These are phyloP conservation scores for Psylliodes chrysocephalus DNA, from an alignment of 2,888 invertebrate genomes.

Conservation along the genomic window DNA sequence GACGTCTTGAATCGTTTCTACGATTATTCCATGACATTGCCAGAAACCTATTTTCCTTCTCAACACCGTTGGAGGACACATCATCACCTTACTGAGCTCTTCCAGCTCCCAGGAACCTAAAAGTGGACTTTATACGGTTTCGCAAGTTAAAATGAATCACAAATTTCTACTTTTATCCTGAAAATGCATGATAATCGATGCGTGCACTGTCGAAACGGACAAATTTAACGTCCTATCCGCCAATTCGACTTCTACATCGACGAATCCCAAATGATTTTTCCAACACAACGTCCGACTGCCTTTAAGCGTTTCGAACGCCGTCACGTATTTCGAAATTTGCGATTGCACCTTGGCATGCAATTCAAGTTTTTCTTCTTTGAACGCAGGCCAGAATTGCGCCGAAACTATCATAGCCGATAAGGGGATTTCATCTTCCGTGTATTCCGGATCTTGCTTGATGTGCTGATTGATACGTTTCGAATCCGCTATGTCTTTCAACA, in stretches of 20 bases:
- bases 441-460: conserved; percentile 78
- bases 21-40: conserved; percentile 91
- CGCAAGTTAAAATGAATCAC: not conserved
- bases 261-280: conserved; percentile 93
- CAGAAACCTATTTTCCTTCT: conserved; percentile 91
- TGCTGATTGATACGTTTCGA: conserved; percentile 92
- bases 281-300: conserved; percentile 93
- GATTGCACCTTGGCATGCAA: conserved; percentile 83
- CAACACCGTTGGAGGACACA: conserved; percentile 86
- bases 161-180: conserved; percentile 83
- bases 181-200: conserved; percentile 93
- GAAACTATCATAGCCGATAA: conserved; percentile 92
- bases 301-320: conserved; percentile 89
- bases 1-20: conserved; percentile 79
- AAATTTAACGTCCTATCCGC: conserved; percentile 79
- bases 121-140: not conserved
- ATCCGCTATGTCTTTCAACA: conserved; percentile 97
- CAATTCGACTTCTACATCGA: conserved; percentile 89
- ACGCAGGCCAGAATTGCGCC: conserved; percentile 98
- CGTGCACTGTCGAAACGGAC: conserved; percentile 92
- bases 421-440: conserved; percentile 67
- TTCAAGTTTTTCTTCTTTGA: conserved; percentile 92
- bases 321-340: conserved; percentile 87
- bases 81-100: conserved; percentile 85
- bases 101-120: conserved; percentile 86